Evolutionary conservation across 2,888 invertebrate species (phyloP).

Genomic region (Phalangium opilio): DNA sequence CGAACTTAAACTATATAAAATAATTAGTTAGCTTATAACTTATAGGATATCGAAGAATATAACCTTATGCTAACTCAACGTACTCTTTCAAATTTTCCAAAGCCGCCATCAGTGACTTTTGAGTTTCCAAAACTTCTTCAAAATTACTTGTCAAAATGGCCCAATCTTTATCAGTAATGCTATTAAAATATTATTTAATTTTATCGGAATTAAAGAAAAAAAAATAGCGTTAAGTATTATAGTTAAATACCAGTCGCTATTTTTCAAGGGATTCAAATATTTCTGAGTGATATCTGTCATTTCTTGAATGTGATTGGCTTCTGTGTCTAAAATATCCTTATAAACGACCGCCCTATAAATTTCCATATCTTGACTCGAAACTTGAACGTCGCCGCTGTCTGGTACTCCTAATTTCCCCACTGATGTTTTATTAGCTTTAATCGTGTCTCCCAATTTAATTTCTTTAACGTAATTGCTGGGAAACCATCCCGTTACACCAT

Average conservation of each 20-base stretch:
- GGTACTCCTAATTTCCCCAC: conserved; percentile 10
- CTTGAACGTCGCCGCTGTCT: background rate
- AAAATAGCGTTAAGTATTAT: no score
- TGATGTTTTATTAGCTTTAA: conserved; percentile 6
- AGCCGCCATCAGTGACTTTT: conserved; percentile 59
- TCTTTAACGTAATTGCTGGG: conserved; percentile 94
- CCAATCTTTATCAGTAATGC: conserved; percentile 69
- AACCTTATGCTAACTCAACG: conserved; percentile 26
- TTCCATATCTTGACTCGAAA: conserved; percentile 6
- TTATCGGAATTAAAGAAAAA: no score
- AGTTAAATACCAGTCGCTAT: conserved; percentile 62
- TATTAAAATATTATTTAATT: conserved; percentile 32
- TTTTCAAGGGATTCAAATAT: conserved; percentile 72
- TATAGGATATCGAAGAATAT: background rate
- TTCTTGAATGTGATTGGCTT: conserved; percentile 76
- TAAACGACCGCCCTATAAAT: conserved; percentile 36
- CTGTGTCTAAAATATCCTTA: conserved; percentile 80
- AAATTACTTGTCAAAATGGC: conserved; percentile 74
- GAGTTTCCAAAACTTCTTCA: conserved; percentile 66
- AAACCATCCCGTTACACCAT: conserved; percentile 95
- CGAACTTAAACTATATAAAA: conserved; percentile 24
- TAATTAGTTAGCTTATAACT: background rate
- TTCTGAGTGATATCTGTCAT: conserved; percentile 67
- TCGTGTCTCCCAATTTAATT: conserved; percentile 43
- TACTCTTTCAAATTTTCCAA: conserved; percentile 59